These are phyloP conservation scores for Sinonovacula constricta DNA, from an alignment of 1,140 invertebrate species.

Conservation along the genomic window DNA sequence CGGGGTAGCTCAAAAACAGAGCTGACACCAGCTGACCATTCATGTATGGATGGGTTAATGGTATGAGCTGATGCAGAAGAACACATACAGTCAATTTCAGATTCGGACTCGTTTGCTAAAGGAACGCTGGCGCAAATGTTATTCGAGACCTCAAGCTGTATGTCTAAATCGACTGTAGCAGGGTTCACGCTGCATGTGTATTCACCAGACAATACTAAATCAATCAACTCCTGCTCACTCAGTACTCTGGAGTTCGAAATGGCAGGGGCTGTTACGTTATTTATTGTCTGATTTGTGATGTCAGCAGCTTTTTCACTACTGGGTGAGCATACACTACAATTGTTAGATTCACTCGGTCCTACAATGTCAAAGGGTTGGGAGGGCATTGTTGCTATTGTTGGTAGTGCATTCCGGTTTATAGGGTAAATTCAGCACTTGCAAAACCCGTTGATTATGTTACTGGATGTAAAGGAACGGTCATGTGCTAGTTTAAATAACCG, in stretches of 20 bases:
- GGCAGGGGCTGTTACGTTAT: background rate
- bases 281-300: background rate
- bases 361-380: background rate
- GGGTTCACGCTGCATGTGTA: background rate
- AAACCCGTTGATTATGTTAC: background rate
- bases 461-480: conserved; percentile 9
- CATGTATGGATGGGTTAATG: too few relatives aligned
- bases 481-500: background rate
- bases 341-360: background rate
- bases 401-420: background rate
- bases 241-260: background rate
- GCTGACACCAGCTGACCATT: background rate
- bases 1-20: background rate
- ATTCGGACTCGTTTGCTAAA: too few relatives aligned
- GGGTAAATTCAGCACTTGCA: conserved; percentile 8
- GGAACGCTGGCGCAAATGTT: too few relatives aligned
- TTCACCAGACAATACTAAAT: background rate
- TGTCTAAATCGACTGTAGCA: too few relatives aligned
- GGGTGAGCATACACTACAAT: background rate
- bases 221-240: background rate
- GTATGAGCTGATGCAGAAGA: too few relatives aligned
- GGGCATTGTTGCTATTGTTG: background rate
- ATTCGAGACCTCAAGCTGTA: background rate
- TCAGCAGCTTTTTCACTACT: too few relatives aligned
- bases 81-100: too few relatives aligned